A percentile compares a stretch with the other conserved stretches of the same genome.
These are phyloP conservation scores for Melanaphis sacchari DNA, from an alignment of 1,140 invertebrate species.

Conservation along the genomic window DNA sequence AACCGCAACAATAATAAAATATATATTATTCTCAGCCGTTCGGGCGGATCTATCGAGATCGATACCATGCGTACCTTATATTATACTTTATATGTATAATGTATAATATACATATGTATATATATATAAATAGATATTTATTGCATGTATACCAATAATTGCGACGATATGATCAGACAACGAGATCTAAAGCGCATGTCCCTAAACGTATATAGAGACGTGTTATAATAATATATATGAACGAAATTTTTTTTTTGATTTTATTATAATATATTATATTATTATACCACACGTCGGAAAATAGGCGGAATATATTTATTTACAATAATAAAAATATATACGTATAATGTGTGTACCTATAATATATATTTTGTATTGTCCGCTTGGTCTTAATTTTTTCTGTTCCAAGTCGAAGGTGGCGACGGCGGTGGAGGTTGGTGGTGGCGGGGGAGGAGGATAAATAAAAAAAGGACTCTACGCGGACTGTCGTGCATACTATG, in stretches of 20 bases:
- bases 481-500: background rate
- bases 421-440: background rate
- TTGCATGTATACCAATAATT: background rate
- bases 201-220: background rate
- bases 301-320: conserved; percentile 39
- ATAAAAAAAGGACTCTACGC: background rate
- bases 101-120: too few species aligned
- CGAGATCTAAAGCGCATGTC: background rate
- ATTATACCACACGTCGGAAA: background rate
- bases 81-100: background rate
- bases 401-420: background rate
- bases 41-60: background rate
- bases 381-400: background rate
- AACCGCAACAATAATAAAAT: conserved; percentile 15
- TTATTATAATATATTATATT: conserved; percentile 17
- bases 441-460: background rate
- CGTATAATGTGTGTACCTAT: background rate
- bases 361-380: background rate
- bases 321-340: too few species aligned
- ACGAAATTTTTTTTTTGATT: background rate
- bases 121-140: background rate
- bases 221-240: background rate
- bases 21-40: background rate
- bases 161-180: conserved; percentile 2
- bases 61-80: background rate